Conservation (phyloP, 2,888 invertebrate genomes). For the Tenthredo livida region DNA sequence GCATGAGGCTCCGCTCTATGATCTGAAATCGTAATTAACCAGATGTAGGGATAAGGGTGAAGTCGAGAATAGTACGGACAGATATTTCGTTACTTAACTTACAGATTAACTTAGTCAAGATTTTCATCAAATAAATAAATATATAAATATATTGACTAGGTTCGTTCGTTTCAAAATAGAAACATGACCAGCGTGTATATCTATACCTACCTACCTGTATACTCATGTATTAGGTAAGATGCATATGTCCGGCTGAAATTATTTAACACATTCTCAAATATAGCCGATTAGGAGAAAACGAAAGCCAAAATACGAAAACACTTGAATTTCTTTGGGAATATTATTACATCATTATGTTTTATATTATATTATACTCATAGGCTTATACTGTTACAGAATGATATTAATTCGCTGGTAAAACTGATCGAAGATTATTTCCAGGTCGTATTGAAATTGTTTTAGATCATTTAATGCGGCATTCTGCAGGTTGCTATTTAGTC, state of each 20-base stretch:
- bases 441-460: background rate
- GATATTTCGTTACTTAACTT: background rate
- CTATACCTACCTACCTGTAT: background rate
- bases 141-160: background rate
- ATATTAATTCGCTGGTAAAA: no score
- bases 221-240: no score
- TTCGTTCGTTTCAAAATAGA: background rate
- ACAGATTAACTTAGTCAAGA: background rate
- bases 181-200: background rate
- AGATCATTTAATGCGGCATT: background rate
- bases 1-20: background rate
- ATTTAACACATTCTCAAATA: background rate
- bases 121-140: background rate
- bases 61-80: background rate
- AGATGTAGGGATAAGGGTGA: background rate
- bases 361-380: no score
- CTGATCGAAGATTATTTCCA: background rate
- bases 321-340: no score
- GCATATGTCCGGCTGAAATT: background rate
- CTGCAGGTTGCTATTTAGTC: background rate
- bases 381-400: no score
- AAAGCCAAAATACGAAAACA: background rate
- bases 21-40: background rate
- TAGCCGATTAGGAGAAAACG: background rate
- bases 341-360: no score